These are phyloP conservation scores for Caenorhabditis panamensis DNA, from an alignment of 2,888 invertebrate species.

Conservation along the genomic window DNA sequence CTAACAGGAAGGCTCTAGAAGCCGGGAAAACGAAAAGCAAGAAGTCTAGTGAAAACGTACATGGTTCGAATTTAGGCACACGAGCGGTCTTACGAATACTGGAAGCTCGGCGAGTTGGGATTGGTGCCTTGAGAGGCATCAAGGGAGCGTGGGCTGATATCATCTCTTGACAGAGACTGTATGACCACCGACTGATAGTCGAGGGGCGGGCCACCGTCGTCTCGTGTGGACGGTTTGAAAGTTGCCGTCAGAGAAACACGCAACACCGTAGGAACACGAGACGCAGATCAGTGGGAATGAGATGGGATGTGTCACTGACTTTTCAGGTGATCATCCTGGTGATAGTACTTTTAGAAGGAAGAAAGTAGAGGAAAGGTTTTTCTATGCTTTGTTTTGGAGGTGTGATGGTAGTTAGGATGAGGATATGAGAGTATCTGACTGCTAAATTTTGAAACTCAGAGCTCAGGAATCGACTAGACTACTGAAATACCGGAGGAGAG, in stretches of 20 bases:
- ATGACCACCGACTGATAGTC: constrained; percentile 64
- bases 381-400: no score
- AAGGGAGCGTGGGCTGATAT: constrained; percentile 65
- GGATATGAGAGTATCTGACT: neutral
- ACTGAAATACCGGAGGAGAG: neutral
- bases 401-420: no score
- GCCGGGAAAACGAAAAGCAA: neutral
- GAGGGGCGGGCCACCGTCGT: constrained; percentile 56
- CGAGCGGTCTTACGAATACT: constrained; percentile 60
- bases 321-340: neutral
- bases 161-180: constrained; percentile 66
- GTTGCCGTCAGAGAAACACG: constrained; percentile 58
- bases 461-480: neutral
- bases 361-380: neutral
- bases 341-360: neutral
- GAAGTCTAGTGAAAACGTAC: constrained; percentile 32
- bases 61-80: constrained; percentile 50
- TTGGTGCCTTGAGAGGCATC: constrained; percentile 59
- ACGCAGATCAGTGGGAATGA: constrained; percentile 42
- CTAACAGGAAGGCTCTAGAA: neutral
- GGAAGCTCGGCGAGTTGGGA: constrained; percentile 61
- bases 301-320: constrained; percentile 29
- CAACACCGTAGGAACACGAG: constrained; percentile 58
- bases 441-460: neutral
- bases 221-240: constrained; percentile 51